Percentiles rank a stretch among this genome's conserved stretches.
These are phyloP conservation scores for Takifugu bimaculatus DNA, from an alignment of 2,113 vertebrate species.

Conservation along the genomic window DNA sequence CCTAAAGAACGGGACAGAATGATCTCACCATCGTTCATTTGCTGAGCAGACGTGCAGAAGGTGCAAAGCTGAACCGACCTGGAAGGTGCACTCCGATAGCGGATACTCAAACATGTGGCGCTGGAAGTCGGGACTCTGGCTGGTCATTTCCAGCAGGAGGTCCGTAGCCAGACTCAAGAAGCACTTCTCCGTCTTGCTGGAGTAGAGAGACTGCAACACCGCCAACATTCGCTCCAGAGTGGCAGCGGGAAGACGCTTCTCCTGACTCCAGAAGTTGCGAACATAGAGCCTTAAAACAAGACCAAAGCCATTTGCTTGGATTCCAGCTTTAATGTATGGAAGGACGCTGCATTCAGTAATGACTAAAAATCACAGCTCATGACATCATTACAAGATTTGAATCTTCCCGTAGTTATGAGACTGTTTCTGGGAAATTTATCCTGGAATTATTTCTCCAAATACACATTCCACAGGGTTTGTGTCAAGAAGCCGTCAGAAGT, in stretches of 20 bases:
- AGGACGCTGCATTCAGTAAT: no score
- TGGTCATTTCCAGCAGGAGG: constrained; percentile 93
- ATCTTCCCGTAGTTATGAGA: no score
- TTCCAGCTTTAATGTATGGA: neutral
- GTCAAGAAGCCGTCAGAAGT: no score
- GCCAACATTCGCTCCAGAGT: constrained; percentile 84
- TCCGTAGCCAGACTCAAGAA: constrained; percentile 92
- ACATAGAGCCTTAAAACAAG: constrained; percentile 83
- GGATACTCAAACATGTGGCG: constrained; percentile 92
- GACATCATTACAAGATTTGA: no score
- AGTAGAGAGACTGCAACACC: constrained; percentile 84
- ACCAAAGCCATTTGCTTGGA: neutral
- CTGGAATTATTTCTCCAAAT: no score
- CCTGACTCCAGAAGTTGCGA: constrained; percentile 94
- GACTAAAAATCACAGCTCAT: no score
- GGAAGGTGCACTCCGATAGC: constrained; percentile 92
- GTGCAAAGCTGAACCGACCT: constrained; percentile 63
- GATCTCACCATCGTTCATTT: no score
- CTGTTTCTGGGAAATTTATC: no score
- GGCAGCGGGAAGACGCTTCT: constrained; percentile 84
- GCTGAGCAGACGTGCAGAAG: no score
- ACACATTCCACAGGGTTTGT: no score
- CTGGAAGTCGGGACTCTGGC: constrained; percentile 89
- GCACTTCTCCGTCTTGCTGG: constrained; percentile 83
- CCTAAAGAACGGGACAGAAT: constrained; percentile 58